Evolutionary conservation across 2,888 invertebrate genomes (phyloP), one percentile per base, ranked within the genome.

Genomic region (Endomychus coccineus): DNA sequence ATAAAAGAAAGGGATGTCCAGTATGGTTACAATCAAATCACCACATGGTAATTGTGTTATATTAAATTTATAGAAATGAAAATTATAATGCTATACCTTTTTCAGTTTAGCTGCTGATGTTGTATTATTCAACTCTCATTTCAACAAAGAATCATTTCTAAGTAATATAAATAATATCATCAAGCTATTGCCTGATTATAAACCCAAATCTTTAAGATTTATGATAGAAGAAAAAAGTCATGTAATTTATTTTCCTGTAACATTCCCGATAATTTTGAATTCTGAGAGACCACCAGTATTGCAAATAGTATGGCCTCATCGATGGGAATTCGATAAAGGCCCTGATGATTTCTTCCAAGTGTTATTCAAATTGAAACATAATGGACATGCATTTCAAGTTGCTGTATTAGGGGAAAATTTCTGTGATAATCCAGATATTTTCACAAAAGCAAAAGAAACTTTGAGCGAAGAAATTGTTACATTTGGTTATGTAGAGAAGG

Each of bases 271-370:
- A 25, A 16, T 50, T 48, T 5, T 48, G n/a, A n/a, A n/a, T n/a
- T n/a, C n/a, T 15, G 5, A 28, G 16, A 10, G 12, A 16, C 11
- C 13, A 6, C 33, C 24, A 13, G 27, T 43, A 32, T 49, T 80
- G 27, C 75, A 76, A 51, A 71, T 83, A 36, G 72, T 82, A 4
- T 84, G 83, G 83, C 78, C 83, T 1, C 83, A 84, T 62, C 67
- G 83, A 51, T 84, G 84, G 82, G 83, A 83, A 59, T 80, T 81
- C 59, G 83, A 84, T 56, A 83, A 83, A 63, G 75, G 78, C 55
- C 83, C 83, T 1, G 74, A 77, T 27, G 59, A 71, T 10, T 73
- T 83, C 49, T 77, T 82, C 40, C 60, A 71, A 19, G 69, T 73
- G 1, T 49, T 78, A 3, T 55, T 67, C 39, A 63, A 62, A 38